Percentiles rank a stretch among this genome's conserved stretches.
phyloP scores from a whole-genome alignment of 2,888 invertebrate genomes.

The Gandaritis pyraliata region DNA sequence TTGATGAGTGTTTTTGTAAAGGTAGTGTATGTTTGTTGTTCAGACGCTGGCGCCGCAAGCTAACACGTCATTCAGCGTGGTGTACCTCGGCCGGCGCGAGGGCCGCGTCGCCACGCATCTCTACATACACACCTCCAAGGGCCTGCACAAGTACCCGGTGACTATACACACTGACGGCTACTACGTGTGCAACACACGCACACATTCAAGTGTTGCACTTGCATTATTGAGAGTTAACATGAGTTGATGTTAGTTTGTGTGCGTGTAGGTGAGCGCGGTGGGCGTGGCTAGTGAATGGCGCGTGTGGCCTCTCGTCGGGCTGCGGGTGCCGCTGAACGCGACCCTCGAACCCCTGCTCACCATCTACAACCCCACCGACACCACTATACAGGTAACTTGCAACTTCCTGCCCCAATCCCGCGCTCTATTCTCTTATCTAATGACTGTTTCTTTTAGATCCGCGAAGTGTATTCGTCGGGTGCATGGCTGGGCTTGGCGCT shows the following conservation, averaged over 20 bases:
- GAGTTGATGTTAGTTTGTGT: not conserved
- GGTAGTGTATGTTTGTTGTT: not conserved
- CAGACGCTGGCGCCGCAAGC: slow-evolving; percentile 95
- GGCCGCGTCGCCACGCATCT: slow-evolving; percentile 94
- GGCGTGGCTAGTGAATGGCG: slow-evolving; percentile 96
- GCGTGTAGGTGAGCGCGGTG: slow-evolving; percentile 89
- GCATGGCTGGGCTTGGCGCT: slow-evolving; percentile 96
- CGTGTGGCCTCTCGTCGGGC: slow-evolving; percentile 94
- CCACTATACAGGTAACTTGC: slow-evolving; percentile 90
- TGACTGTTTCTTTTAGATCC: slow-evolving; percentile 77
- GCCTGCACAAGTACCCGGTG: slow-evolving; percentile 94
- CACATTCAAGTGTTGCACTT: too few relatives aligned
- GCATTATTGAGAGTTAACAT: too few relatives aligned
- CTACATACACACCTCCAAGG: slow-evolving; percentile 97
- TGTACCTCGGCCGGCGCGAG: slow-evolving; percentile 96
- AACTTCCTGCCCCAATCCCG: too few relatives aligned
- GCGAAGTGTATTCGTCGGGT: slow-evolving; percentile 94
- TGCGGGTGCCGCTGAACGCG: slow-evolving; percentile 96
- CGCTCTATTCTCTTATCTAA: too few relatives aligned
- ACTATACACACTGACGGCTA: slow-evolving; percentile 32
- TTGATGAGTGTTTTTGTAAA: not conserved
- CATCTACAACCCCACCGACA: slow-evolving; percentile 97
- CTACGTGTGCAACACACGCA: not conserved
- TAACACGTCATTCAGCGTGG: slow-evolving; percentile 97
- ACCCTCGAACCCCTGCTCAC: slow-evolving; percentile 94